Evolutionary conservation across 2,797 vertebrate genomes (phyloP), one percentile per base, ranked within the genome.

Genomic region (Pempheris klunzingeri): DNA sequence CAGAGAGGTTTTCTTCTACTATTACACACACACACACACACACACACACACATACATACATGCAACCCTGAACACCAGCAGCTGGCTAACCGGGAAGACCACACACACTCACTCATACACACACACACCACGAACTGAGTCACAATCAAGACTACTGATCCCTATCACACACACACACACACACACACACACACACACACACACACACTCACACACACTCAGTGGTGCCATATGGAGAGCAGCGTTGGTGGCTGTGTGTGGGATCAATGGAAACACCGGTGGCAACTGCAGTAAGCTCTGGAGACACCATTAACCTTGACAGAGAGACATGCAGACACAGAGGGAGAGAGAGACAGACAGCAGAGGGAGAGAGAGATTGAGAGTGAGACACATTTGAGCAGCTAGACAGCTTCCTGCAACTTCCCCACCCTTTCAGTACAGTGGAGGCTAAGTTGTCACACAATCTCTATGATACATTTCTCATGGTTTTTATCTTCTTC

Each of bases 131-230:
- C 81, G 85, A 81, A 88, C 81, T 83, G 83, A 92, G 68, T 90
- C 92, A 86, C 88, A 88, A 82, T 90, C 85, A 79, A 76, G 86
- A 47, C 82, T 71, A 67, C 84, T 88, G 90, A 92, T 91, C 88
- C 77, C 79, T 88, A 91, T 92, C 90, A 58, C 80, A 66, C 62
- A 58, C 57, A 36, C 65, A 43, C 60, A 70, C 63, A 46, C 69
- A 43, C 67, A 50, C 71, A 57, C 17, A 38, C 28, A 74, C 59
- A 59, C 57, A 70, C 52, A 39, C 74, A 32, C 30, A 32, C 30
- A n/a, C n/a, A n/a, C n/a, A n/a, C n/a, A n/a, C n/a, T n/a, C 74
- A 32, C 30, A 32, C 30, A 80, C 77, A 66, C 76, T 87, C 65
- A 60, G 79, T 9, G 10, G 64, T 80, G 80, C 84, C 88, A 86